These are phyloP conservation scores for Paramuricea clavata DNA, from an alignment of 92 coral and sea anemone species.

Conservation along the genomic window DNA sequence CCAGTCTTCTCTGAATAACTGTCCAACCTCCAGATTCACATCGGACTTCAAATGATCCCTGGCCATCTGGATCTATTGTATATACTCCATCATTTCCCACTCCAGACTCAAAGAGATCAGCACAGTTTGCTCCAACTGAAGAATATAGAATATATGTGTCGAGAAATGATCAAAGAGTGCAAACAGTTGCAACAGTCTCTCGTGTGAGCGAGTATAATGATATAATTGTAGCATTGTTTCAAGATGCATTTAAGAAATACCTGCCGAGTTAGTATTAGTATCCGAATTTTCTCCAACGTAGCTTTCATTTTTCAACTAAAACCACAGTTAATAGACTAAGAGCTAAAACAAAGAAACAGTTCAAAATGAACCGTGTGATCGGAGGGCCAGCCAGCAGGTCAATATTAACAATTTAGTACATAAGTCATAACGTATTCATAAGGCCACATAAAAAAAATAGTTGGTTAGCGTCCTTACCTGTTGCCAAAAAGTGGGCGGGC, in stretches of 20 bases:
- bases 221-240: background rate
- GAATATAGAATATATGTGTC: background rate
- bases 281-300: background rate
- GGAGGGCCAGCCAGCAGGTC: no score
- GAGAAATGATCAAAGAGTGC: no score
- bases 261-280: background rate
- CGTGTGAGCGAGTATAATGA: background rate
- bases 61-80: slow-evolving; percentile 30
- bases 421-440: no score
- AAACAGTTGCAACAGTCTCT: no score
- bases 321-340: no score
- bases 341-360: background rate
- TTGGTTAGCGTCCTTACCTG: no score
- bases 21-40: slow-evolving; percentile 42
- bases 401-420: no score
- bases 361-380: no score
- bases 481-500: no score
- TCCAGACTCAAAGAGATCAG: slow-evolving; percentile 14
- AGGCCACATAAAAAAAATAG: no score
- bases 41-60: slow-evolving; percentile 10
- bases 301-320: background rate
- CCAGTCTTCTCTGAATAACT: slow-evolving; percentile 10
- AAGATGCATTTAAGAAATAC: background rate
- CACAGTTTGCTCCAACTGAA: background rate
- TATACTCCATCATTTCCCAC: slow-evolving; percentile 19